phyloP scores from a whole-genome alignment of 2,888 invertebrate genomes.

The Synergus laeviventris region DNA sequence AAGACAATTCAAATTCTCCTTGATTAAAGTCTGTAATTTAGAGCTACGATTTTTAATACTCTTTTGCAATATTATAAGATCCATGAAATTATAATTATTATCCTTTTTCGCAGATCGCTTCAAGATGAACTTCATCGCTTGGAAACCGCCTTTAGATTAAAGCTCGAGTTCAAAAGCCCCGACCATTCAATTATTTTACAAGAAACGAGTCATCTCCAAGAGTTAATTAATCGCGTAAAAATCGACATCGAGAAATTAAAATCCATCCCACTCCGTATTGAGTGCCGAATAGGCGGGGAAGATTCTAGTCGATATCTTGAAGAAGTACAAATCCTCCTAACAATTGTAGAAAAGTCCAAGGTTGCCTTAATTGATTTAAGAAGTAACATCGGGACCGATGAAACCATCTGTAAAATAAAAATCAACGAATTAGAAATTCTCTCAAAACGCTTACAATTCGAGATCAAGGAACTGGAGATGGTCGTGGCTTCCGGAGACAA shows the following conservation, averaged over 20 bases:
- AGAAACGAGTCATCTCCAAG: neutral
- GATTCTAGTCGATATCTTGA: slow-evolving; percentile 3
- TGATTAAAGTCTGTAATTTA: no score
- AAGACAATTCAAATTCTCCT: neutral
- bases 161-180: neutral
- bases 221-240: slow-evolving; percentile 19
- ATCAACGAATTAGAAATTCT: slow-evolving; percentile 19
- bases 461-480: slow-evolving; percentile 25
- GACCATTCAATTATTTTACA: slow-evolving; percentile 7
- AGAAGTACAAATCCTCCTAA: neutral
- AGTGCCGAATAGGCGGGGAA: slow-evolving; percentile 12
- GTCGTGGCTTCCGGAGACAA: slow-evolving; percentile 33
- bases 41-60: neutral
- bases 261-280: neutral
- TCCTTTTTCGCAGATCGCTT: neutral
- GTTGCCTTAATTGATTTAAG: neutral
- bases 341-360: slow-evolving; percentile 13
- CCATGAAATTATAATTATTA: neutral
- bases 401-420: slow-evolving; percentile 8
- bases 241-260: slow-evolving; percentile 14
- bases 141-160: slow-evolving; percentile 4
- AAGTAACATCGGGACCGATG: neutral
- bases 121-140: slow-evolving; percentile 5
- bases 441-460: slow-evolving; percentile 9
- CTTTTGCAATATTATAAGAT: neutral